Evolutionary conservation across 2,888 invertebrate genomes (phyloP), one percentile per base, ranked within the genome.

Genomic region (Parasteatoda lunata): DNA sequence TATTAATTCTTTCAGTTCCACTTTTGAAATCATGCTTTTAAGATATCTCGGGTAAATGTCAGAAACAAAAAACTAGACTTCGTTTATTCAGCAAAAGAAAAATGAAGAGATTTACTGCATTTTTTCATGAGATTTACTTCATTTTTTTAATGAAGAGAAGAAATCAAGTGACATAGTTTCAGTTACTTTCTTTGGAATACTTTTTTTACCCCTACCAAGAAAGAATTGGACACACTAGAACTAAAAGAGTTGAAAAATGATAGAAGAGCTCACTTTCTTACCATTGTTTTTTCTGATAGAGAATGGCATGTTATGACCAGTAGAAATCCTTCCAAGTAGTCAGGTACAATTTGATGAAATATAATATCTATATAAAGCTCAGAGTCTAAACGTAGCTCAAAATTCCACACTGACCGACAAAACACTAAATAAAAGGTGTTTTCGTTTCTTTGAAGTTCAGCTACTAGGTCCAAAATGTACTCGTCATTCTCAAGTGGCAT

Each of bases 371-470:
- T 97, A 92, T 98, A 99, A 49, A 98, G 93, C n/a, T 97, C 95
- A 90, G 97, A 97, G 92, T 98, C 98, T 88, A 95, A 93, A 90
- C 97, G 89, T 66, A 93, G 90, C 3, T 93, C 93, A 90, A 92
- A 92, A 88, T 92, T 92, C 92, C 93, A 93, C 51, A 98, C 98
- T n/a, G 97, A 97, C 90, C 99, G 95, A 93, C 98, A 98, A 94
- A 98, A 98, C 92, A 99, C 97, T 91, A 99, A 94, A 93, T 98
- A 98, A 93, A 97, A 99, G 89, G 97, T 96, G 92, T 97, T 97
- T 89, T 96, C 96, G 77, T 97, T 97, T 90, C 97, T 96, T 90
- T 97, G 95, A 90, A 98, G 93, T 92, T 98, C 98, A 4, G 98
- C 98, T 51, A 98, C 98, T 15, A 98, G 97, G 92, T 98, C 98